These are phyloP conservation scores for Thelaira solivaga DNA, from an alignment of 2,888 invertebrate species.

Conservation along the genomic window DNA sequence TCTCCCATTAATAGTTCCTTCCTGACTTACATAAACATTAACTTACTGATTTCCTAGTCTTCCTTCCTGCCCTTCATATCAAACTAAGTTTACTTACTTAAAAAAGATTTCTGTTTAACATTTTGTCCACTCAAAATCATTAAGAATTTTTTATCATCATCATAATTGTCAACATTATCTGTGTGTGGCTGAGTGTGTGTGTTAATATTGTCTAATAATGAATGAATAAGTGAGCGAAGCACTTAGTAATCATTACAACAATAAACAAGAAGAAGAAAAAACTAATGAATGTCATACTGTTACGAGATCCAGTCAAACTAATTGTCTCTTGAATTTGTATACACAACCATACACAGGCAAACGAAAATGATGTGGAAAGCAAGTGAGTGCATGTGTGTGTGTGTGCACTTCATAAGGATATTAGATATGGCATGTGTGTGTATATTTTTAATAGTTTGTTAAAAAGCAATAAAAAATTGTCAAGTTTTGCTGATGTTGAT, in stretches of 20 bases:
- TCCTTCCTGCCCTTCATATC: background rate
- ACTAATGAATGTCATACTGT: constrained; percentile 53
- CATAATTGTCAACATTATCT: constrained; percentile 35
- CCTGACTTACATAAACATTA: background rate
- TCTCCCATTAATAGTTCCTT: background rate
- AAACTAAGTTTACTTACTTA: too few species aligned
- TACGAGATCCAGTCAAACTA: constrained; percentile 29
- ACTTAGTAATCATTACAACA: constrained; percentile 41
- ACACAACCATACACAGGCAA: background rate
- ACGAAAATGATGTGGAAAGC: too few species aligned
- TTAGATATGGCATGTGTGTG: constrained; percentile 8
- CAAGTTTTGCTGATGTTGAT: constrained; percentile 7
- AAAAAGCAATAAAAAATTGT: constrained; percentile 32
- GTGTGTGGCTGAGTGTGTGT: too few species aligned
- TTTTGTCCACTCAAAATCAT: constrained; percentile 6
- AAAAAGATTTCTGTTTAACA: background rate
- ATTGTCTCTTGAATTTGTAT: constrained; percentile 18
- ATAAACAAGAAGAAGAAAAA: constrained; percentile 38
- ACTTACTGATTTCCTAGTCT: background rate
- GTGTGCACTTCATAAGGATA: background rate
- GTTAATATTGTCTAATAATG: constrained; percentile 39
- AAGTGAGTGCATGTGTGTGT: background rate
- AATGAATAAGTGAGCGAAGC: constrained; percentile 42
- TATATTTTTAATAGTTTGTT: constrained; percentile 27
- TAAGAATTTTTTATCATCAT: constrained; percentile 14